Percentiles rank a stretch among this genome's conserved stretches.
These are phyloP conservation scores for Eciton burchellii DNA, from an alignment of 1,140 invertebrate genomes.

Conservation along the genomic window DNA sequence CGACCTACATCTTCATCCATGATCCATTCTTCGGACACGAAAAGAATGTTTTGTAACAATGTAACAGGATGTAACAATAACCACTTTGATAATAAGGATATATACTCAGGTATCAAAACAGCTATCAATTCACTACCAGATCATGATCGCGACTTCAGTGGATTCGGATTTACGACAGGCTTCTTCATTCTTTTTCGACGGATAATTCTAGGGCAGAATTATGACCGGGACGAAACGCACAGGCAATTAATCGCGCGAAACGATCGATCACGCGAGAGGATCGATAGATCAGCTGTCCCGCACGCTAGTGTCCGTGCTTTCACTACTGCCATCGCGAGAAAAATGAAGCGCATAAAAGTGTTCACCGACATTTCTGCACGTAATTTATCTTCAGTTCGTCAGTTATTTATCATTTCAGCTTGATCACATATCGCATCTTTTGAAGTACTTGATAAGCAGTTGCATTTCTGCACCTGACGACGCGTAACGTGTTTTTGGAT, in stretches of 20 bases:
- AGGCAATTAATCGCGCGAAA: not conserved
- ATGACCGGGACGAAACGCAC: not conserved
- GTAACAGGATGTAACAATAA: not conserved
- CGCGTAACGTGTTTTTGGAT: conserved; percentile 16
- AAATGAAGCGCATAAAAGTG: not conserved
- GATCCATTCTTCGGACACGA: not conserved
- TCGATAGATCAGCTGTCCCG: conserved; percentile 61
- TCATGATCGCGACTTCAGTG: not conserved
- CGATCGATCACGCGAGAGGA: conserved; percentile 24
- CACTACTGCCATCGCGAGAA: conserved; percentile 10
- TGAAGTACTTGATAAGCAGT: conserved; percentile 43
- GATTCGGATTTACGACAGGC: not conserved
- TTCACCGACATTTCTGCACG: not conserved
- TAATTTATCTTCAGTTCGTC: conserved; percentile 18
- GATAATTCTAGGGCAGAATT: conserved; percentile 16
- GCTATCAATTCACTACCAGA: not conserved
- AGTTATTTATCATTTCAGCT: conserved; percentile 32
- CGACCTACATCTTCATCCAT: not conserved
- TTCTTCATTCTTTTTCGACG: not conserved
- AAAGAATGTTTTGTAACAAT: not conserved
- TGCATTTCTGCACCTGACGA: conserved; percentile 21
- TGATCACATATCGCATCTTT: conserved; percentile 8
- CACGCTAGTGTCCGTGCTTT: conserved; percentile 29
- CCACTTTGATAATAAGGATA: conserved; percentile 17
- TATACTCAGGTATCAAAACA: not conserved